Conservation (phyloP, 1,140 invertebrate species). For the Nautilus pompilius region DNA sequence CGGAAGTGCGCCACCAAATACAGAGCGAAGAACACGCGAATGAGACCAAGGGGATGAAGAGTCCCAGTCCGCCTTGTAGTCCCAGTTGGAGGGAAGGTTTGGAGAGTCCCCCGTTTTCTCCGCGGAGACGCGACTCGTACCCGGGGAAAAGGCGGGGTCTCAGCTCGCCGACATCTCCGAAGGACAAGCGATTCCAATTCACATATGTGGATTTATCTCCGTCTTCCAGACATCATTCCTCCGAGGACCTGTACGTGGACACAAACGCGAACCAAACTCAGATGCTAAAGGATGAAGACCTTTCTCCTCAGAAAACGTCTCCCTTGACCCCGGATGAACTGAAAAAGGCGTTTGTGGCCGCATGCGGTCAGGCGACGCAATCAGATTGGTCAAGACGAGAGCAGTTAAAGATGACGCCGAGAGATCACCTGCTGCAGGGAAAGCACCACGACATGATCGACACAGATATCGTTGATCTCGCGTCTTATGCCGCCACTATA, state of each 20-base stretch:
- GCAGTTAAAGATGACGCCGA: constrained; percentile 5
- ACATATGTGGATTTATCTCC: constrained; percentile 43
- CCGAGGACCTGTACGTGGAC: constrained; percentile 33
- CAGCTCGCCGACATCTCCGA: constrained; percentile 35
- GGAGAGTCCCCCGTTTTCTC: constrained; percentile 48
- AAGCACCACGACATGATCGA: background rate
- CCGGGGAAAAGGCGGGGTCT: constrained; percentile 36
- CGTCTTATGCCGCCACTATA: constrained; percentile 52
- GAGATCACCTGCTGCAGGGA: background rate
- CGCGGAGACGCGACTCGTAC: constrained; percentile 39
- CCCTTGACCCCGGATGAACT: constrained; percentile 40
- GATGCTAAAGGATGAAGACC: background rate
- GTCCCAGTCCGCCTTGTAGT: constrained; percentile 40
- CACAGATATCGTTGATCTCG: constrained; percentile 39
- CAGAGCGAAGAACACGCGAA: constrained; percentile 11
- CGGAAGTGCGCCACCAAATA: no score
- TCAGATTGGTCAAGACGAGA: constrained; percentile 17
- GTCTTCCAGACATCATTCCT: constrained; percentile 33
- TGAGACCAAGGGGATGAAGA: constrained; percentile 26
- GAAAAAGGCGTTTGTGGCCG: constrained; percentile 22
- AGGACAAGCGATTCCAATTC: constrained; percentile 37
- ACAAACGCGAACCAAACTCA: constrained; percentile 1
- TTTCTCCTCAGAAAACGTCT: constrained; percentile 26
- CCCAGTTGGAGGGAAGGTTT: constrained; percentile 48
- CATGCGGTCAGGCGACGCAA: constrained; percentile 19